Base-by-base conservation (phyloP, 2,888 invertebrate species). In the Drosophila eohydei region DNA sequence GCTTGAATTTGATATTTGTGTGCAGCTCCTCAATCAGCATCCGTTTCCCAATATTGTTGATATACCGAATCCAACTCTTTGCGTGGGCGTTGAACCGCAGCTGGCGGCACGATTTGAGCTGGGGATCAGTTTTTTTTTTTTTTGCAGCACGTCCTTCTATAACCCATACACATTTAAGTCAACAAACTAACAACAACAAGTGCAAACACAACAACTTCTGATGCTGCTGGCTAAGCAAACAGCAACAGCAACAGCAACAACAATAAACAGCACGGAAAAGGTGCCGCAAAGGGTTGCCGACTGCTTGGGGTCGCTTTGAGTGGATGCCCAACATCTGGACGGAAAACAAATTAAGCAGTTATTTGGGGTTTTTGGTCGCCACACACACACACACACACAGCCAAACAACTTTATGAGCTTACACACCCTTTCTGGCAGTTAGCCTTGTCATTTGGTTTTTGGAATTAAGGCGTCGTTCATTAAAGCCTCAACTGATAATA, bases 341-440 rank as follows among this genome's bases (percentile, higher is more conserved):
- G 67, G 56, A 86, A 78, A 88, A 89, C 89, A 84, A 84, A 84
- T 84, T 84, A 84, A 84, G 87, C 89, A 83, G 84, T 88, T 84
- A 84, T 88, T 87, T 88, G 76, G 84, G 79, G 56, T 72, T 69
- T 72, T 73, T 67, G 71, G 63, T 68, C 64, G 61, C 28, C 48
- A 54, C 30, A 65, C 40, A 61, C 41, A 44, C 44, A 11, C 11
- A 32, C 56, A 28, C 50, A 41, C 21, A 16, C 8, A 50, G 14
- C 38, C 16, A 55, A 57, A 43, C 26, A 56, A 61, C 48, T 48
- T 59, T 30, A 65, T n/a, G 55, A 16, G 38, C 14, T 38, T n/a
- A 26, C 46, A 72, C 44, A 55, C 70, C 55, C 61, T 48, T 58
- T 26, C 26, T 56, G 36, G 36, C 51, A 52, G 59, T 58, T 68